Base-by-base conservation (phyloP, 2,113 vertebrate species). In the Odontesthes bonariensis region DNA sequence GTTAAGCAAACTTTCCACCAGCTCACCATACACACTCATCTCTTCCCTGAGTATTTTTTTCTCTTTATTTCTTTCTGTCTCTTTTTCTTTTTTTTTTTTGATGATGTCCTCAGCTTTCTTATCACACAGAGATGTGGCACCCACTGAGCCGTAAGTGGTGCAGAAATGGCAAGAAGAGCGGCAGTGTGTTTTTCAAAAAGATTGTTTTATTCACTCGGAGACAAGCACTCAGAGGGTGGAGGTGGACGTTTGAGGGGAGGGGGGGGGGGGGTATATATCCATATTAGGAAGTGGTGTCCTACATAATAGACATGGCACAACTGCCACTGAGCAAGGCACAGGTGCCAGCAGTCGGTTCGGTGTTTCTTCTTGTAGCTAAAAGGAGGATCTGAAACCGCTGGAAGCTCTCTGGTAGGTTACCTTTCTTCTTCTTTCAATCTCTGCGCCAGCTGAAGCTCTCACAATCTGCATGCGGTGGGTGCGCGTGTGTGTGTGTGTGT, bases 271-370 rank as follows among this genome's bases (percentile, higher is more conserved):
- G 82, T 56, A 5, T 5, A 42, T 69, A 65, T 76, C 89, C 89
- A 85, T 90, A 88, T 91, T 89, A 91, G 93, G 95, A 93, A 95
- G 93, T 94, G 87, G 91, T 92, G 78, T 79, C 88, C 81, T 90
- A 86, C 83, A 90, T 86, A 81, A 83, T 84, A 77, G 64, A 65
- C 77, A 62, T 44, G 75, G 60, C 79, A 78, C 76, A 46, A 76
- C 71, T 86, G 81, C 85, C 88, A 59, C 63, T 81, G 84, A 89
- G 87, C 86, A 82, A 88, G 83, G 81, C 90, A 89, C 88, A 86
- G 83, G 85, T 88, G 88, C 66, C 55, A 9, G 35, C 42, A 47
- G 68, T 23, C 71, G 16, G 23, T 44, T n/a, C 51, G 32, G 19
- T 14, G n/a, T 20, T 20, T 59, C 42, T 16, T 53, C 59, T 12